Evolutionary conservation across 1,140 invertebrate genomes (phyloP).

Genomic region (Zeugodacus cucurbitae): DNA sequence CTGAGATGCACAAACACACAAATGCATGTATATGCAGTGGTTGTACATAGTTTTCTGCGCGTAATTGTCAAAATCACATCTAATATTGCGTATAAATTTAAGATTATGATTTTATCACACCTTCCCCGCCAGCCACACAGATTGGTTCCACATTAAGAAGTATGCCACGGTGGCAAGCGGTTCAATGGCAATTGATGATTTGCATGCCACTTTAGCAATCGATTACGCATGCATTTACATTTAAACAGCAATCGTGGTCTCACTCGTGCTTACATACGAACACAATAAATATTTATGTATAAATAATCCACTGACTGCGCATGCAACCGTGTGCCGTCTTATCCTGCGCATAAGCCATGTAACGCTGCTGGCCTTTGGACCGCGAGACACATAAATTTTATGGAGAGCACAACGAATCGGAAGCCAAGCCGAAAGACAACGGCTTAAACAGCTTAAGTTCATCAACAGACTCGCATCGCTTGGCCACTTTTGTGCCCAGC

Average conservation of each 20-base stretch:
- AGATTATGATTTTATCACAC: conserved; percentile 17
- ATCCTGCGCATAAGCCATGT: neutral
- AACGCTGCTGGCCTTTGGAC: neutral
- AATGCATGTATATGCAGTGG: neutral
- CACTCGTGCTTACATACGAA: neutral
- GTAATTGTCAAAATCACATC: neutral
- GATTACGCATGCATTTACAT: neutral
- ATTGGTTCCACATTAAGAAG: neutral
- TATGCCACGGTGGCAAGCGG: conserved; percentile 8
- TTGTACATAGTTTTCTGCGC: neutral
- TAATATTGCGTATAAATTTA: neutral
- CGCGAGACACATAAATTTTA: conserved; percentile 23
- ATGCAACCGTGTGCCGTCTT: neutral
- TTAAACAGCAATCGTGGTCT: neutral
- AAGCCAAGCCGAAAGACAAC: neutral
- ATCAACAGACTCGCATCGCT: neutral
- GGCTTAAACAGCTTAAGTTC: neutral
- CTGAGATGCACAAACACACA: neutral
- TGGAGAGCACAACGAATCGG: conserved; percentile 13
- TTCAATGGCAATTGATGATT: conserved; percentile 3
- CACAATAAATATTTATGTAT: neutral
- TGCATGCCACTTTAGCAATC: neutral
- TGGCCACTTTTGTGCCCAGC: no score
- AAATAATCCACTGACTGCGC: neutral
- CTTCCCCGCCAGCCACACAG: neutral